Evolutionary conservation across 1,140 invertebrate genomes (phyloP).

Genomic region (Andrena cerasifolii): DNA sequence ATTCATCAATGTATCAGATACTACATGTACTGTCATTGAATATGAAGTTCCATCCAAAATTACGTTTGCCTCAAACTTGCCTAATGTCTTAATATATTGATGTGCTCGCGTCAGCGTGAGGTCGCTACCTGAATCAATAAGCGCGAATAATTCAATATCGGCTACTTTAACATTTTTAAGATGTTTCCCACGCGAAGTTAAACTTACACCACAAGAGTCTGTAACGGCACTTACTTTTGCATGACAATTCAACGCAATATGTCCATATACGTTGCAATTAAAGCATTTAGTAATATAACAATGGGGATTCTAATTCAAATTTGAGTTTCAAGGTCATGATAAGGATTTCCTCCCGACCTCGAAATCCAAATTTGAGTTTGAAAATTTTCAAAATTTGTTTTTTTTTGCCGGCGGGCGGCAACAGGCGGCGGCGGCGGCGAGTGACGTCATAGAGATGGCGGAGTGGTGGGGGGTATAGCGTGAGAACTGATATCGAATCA

Average conservation of each 20-base stretch:
- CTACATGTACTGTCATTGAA: conserved; percentile 24
- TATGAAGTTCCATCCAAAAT: conserved; percentile 1
- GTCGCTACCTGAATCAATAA: conserved; percentile 49
- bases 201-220: conserved; percentile 26
- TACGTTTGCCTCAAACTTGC: conserved; percentile 13
- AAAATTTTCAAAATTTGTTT: no score
- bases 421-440: no score
- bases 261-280: conserved; percentile 42
- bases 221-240: conserved; percentile 30
- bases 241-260: conserved; percentile 30
- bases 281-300: no score
- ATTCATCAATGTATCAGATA: no score
- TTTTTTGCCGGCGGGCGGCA: no score
- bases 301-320: no score
- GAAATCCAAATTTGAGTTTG: no score
- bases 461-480: no score
- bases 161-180: conserved; percentile 14
- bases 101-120: conserved; percentile 35
- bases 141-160: conserved; percentile 3
- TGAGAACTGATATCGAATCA: no score
- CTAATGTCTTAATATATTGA: conserved; percentile 15
- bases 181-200: conserved; percentile 11
- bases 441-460: no score
- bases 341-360: no score
- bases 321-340: no score